These are phyloP conservation scores for Lasioglossum calceatum DNA, from an alignment of 2,888 invertebrate genomes.

Conservation along the genomic window DNA sequence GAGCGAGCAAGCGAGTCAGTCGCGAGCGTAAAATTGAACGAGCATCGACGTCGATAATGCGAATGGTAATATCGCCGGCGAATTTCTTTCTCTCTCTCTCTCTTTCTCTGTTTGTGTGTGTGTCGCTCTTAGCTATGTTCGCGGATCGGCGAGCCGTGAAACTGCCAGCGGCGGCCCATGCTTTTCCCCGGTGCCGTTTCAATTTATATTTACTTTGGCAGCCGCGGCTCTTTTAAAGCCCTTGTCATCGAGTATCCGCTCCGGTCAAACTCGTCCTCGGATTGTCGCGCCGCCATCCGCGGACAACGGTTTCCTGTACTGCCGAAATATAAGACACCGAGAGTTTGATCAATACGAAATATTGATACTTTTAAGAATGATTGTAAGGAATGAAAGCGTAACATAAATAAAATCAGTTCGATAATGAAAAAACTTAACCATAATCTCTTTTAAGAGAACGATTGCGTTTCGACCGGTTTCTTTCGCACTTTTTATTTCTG, in stretches of 20 bases:
- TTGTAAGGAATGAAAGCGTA: too few species aligned
- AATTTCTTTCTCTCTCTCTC: not conserved
- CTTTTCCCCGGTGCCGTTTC: constrained; percentile 18
- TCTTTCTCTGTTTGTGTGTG: not conserved
- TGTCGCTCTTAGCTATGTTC: constrained; percentile 32
- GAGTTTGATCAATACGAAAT: too few species aligned
- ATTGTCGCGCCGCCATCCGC: not conserved
- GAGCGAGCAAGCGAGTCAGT: constrained; percentile 26
- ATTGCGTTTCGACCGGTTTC: too few species aligned
- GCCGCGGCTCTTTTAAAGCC: not conserved
- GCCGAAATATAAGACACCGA: too few species aligned
- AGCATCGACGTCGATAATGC: constrained; percentile 50
- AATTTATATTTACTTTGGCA: constrained; percentile 36
- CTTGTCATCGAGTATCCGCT: not conserved
- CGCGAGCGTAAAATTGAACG: constrained; percentile 58
- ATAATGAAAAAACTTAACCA: too few species aligned
- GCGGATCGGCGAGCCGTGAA: constrained; percentile 26
- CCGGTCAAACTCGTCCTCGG: not conserved
- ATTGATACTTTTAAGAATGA: too few species aligned
- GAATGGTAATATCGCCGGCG: constrained; percentile 46
- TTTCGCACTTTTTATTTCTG: too few species aligned
- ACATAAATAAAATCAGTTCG: too few species aligned
- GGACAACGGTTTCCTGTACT: not conserved
- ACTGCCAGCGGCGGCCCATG: constrained; percentile 4
- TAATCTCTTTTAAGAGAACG: too few species aligned